Base-by-base conservation (phyloP, 2,888 invertebrate genomes). In the Lasiommata megera region DNA sequence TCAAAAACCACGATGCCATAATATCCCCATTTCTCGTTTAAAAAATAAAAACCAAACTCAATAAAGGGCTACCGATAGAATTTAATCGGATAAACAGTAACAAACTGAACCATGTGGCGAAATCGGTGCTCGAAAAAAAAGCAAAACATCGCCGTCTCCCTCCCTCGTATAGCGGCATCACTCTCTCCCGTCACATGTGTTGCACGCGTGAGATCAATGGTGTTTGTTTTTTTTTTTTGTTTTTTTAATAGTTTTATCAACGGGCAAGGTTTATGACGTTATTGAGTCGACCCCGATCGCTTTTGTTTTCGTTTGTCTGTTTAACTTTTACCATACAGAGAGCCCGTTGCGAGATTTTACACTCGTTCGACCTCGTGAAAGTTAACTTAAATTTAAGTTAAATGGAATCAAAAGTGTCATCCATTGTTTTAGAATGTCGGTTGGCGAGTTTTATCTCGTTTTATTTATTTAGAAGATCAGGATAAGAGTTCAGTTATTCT, bases 141-240 rank as follows among this genome's bases (percentile, higher is more conserved):
- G 73, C 70, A 74, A 69, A 50, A 58, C 60, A 59, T 41, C 43
- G 3, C 63, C 62, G 1, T 76, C 80, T 46, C 76, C 34, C 29
- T 82, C 71, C 2, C 6, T 34, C 59, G 68, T 68, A 78, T 73
- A 69, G 67, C 73, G 37, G 58, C 50, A 66, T 83, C 82, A 55
- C 75, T 47, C 31, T 81, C 73, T 54, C 47, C 28, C 66, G 50
- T 53, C 80, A 85, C 85, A 84, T 84, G 83, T 85, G 85, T 70
- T 77, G 69, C 70, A 79, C 79, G 79, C 70, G 73, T 84, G 84
- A 68, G 76, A 81, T 82, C 80, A 82, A 79, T 82, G 79, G 69
- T 69, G 78, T 77, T 79, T 79, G 73, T 81, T 74, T 79, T 79
- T 80, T 77, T 76, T 74, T 72, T 69, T 80, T 72, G 78, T 79